Evolutionary conservation across 1,140 invertebrate genomes (phyloP).

Genomic region (Drosophila simulans): DNA sequence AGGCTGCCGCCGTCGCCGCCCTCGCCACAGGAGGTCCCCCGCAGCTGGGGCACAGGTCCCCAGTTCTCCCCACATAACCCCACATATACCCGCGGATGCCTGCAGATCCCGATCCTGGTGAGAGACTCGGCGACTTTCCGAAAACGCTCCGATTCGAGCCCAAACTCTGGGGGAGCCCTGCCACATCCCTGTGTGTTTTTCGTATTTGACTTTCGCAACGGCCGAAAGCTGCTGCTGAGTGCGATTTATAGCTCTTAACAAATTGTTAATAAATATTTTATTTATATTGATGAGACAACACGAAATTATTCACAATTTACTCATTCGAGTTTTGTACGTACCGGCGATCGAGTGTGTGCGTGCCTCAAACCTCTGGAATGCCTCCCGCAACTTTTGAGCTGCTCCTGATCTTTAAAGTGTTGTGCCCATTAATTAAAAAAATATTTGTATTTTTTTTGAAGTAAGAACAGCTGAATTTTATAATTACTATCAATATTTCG

Average conservation of each 20-base stretch:
- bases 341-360: conserved; percentile 16
- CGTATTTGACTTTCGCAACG: conserved; percentile 13
- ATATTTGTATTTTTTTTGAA: too few relatives aligned
- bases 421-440: conserved; percentile 8
- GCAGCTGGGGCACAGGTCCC: conserved; percentile 11
- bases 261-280: conserved; percentile 83
- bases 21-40: conserved; percentile 65
- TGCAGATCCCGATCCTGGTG: conserved; percentile 40
- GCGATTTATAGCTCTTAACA: conserved; percentile 80
- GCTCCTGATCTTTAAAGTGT: conserved; percentile 44
- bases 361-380: conserved; percentile 7
- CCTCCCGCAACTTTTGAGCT: conserved; percentile 35
- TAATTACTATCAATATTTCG: too few relatives aligned
- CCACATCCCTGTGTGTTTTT: conserved; percentile 6
- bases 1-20: conserved; percentile 70
- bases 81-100: conserved; percentile 9
- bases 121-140: conserved; percentile 25
- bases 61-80: conserved; percentile 15
- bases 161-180: conserved; percentile 29
- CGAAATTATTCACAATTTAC: conserved; percentile 77
- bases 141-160: conserved; percentile 28
- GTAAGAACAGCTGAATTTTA: too few relatives aligned
- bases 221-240: conserved; percentile 58
- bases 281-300: conserved; percentile 82
- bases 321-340: conserved; percentile 17